Conservation (phyloP, 2,888 invertebrate species). For the Caenorhabditis doughertyi region DNA sequence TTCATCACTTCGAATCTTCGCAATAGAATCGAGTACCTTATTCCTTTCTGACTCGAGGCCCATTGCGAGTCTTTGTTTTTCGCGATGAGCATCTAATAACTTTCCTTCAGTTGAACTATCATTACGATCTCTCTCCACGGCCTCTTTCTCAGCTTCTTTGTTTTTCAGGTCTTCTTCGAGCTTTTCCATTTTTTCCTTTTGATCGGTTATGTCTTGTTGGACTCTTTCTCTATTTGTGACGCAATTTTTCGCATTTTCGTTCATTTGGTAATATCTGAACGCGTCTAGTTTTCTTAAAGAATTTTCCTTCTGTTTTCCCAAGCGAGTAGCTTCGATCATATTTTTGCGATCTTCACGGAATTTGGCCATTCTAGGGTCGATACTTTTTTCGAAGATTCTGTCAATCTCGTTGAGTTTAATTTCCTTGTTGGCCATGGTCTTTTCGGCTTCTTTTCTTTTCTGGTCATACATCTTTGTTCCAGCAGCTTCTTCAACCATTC, state of each 20-base stretch:
- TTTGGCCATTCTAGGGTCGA: slow-evolving; percentile 86
- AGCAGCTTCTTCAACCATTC: slow-evolving; percentile 99
- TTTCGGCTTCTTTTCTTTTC: slow-evolving; percentile 91
- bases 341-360: slow-evolving; percentile 90
- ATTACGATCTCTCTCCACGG: not conserved
- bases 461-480: slow-evolving; percentile 97
- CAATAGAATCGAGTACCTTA: not conserved
- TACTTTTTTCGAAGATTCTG: slow-evolving; percentile 87
- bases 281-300: slow-evolving; percentile 50
- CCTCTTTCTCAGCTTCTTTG: not conserved
- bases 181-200: slow-evolving; percentile 46
- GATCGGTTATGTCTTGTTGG: slow-evolving; percentile 10
- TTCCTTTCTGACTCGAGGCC: not conserved
- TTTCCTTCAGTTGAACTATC: not conserved
- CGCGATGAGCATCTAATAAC: not conserved
- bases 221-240: slow-evolving; percentile 80
- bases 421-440: slow-evolving; percentile 94
- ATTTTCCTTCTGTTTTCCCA: slow-evolving; percentile 38
- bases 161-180: not conserved
- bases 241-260: slow-evolving; percentile 59
- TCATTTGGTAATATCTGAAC: slow-evolving; percentile 22
- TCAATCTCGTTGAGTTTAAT: slow-evolving; percentile 90
- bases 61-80: not conserved
- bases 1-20: not conserved
- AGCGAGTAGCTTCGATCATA: slow-evolving; percentile 89